Percentiles rank a stretch among this genome's conserved stretches.
Evolutionary conservation across 2,888 invertebrate genomes (phyloP).

Genomic region (Osedax fenrisi): DNA sequence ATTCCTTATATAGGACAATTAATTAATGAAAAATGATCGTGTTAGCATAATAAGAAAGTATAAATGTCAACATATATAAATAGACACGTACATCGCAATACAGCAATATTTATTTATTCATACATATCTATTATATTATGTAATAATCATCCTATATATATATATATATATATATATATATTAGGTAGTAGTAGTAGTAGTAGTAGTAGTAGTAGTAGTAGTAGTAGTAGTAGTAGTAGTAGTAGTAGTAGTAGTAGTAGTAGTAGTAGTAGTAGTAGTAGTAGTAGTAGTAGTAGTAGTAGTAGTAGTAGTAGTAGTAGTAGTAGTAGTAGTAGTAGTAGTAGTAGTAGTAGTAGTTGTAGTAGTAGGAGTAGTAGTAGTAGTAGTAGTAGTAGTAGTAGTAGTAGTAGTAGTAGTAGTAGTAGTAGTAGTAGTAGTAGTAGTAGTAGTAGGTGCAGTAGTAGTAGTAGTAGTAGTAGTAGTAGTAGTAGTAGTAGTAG

Average conservation of each 20-base stretch:
- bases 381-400: constrained; percentile 11
- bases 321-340: constrained; percentile 23
- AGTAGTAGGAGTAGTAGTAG: too few species aligned
- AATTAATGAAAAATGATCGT: too few species aligned
- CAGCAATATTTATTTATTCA: too few species aligned
- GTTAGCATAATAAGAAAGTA: too few species aligned
- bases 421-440: constrained; percentile 14
- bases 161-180: too few species aligned
- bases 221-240: neutral
- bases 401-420: constrained; percentile 17
- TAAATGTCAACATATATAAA: too few species aligned
- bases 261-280: constrained; percentile 10
- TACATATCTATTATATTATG: too few species aligned
- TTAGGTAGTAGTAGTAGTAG: too few species aligned
- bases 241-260: constrained; percentile 10
- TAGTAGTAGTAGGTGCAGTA: too few species aligned
- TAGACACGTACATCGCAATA: too few species aligned
- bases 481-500: neutral
- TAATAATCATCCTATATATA: too few species aligned
- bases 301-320: constrained; percentile 21
- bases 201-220: constrained; percentile 1
- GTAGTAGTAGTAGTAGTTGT: constrained; percentile 22
- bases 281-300: constrained; percentile 17
- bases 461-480: constrained; percentile 4
- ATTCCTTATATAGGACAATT: too few species aligned